Conservation (phyloP, 2,113 vertebrate species). For the Tragulus kanchil region DNA sequence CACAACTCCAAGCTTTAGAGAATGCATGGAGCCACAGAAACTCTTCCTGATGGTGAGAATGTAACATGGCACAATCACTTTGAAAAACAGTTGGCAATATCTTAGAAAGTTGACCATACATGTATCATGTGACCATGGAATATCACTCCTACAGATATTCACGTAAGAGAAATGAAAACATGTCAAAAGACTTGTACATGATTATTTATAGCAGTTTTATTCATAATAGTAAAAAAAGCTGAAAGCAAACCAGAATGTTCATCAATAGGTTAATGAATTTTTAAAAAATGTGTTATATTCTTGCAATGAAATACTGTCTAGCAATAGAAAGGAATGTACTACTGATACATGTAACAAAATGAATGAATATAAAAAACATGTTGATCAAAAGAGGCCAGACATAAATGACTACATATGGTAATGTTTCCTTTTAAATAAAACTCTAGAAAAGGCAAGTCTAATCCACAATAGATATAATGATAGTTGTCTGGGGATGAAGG, state of each 20-base stretch:
- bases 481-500: not conserved
- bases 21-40: no score
- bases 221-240: not conserved
- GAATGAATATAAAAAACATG: not conserved
- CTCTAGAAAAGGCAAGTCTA: not conserved
- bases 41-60: not conserved
- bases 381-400: not conserved
- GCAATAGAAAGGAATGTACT: not conserved
- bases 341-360: not conserved
- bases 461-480: not conserved
- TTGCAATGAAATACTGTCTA: not conserved
- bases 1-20: not conserved
- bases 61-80: not conserved
- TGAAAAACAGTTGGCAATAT: not conserved
- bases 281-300: not conserved
- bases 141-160: not conserved
- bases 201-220: not conserved
- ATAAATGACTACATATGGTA: not conserved
- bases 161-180: conserved; percentile 20
- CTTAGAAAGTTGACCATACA: not conserved
- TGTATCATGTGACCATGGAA: not conserved
- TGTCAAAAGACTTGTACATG: not conserved
- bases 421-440: conserved; percentile 17
- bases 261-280: not conserved
- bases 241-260: conserved; percentile 17